phyloP scores from a whole-genome alignment of 2,888 invertebrate genomes.

The Caenorhabditis imperialis region DNA sequence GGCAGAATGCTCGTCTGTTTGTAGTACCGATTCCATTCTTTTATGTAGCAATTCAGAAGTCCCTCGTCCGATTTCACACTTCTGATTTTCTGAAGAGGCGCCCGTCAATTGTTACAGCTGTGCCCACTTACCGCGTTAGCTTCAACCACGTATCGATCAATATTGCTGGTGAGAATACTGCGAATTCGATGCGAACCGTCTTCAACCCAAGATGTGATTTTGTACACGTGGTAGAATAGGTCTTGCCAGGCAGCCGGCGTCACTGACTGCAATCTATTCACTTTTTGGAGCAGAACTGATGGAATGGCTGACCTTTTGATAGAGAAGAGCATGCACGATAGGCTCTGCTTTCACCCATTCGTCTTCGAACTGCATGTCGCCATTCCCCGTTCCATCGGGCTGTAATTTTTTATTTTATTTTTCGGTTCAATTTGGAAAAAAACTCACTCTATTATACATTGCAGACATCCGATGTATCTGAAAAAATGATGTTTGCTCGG shows the following conservation, averaged over 20 bases:
- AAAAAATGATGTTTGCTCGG: no score
- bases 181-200: constrained; percentile 82
- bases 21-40: constrained; percentile 98
- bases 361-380: constrained; percentile 85
- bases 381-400: no score
- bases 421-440: no score
- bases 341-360: constrained; percentile 97
- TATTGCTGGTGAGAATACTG: constrained; percentile 56
- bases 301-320: constrained; percentile 82
- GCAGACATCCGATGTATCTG: no score
- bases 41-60: constrained; percentile 93
- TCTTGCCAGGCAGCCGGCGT: constrained; percentile 94
- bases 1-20: constrained; percentile 92
- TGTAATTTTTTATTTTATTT: no score
- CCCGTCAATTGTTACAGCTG: neutral
- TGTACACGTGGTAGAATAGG: constrained; percentile 84
- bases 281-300: neutral
- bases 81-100: constrained; percentile 84
- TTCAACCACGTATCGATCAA: constrained; percentile 64
- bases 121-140: constrained; percentile 59
- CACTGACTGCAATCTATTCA: constrained; percentile 84
- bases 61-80: constrained; percentile 95
- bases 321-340: constrained; percentile 91
- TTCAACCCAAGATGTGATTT: constrained; percentile 97
- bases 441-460: no score